A percentile compares a stretch with the other conserved stretches of the same genome.
Evolutionary conservation across 2,113 vertebrate genomes (phyloP).

Genomic region (Solenodon paradoxus): DNA sequence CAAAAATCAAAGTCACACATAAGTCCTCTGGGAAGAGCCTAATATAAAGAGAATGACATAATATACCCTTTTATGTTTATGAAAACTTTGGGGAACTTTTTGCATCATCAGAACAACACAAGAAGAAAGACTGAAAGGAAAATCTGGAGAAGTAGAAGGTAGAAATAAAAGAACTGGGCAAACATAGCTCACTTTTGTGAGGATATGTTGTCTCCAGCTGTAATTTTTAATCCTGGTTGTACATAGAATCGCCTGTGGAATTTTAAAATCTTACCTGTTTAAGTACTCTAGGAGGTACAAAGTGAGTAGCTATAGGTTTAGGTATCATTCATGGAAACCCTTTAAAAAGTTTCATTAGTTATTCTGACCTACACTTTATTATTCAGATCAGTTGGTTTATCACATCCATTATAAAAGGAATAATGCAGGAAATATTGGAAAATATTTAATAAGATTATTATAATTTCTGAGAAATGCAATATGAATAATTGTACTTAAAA

Average conservation of each 20-base stretch:
- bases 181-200: not conserved
- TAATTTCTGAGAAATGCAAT: not conserved
- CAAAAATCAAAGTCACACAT: not conserved
- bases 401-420: not conserved
- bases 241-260: not conserved
- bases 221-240: not conserved
- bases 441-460: not conserved
- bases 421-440: not conserved
- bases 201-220: not conserved
- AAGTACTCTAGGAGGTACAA: not conserved
- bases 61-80: not conserved
- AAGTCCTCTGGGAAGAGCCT: not conserved
- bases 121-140: not conserved
- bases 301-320: not conserved
- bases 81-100: not conserved
- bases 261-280: not conserved
- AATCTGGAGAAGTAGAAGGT: not conserved
- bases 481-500: not conserved
- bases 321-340: accelerated
- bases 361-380: not conserved
- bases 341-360: not conserved
- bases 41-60: not conserved
- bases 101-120: not conserved
- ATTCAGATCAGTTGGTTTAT: not conserved
- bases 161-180: not conserved